Percentiles rank a stretch among this genome's conserved stretches.
Conservation (phyloP, 2,797 vertebrate species). For the Microcaecilia unicolor region DNA sequence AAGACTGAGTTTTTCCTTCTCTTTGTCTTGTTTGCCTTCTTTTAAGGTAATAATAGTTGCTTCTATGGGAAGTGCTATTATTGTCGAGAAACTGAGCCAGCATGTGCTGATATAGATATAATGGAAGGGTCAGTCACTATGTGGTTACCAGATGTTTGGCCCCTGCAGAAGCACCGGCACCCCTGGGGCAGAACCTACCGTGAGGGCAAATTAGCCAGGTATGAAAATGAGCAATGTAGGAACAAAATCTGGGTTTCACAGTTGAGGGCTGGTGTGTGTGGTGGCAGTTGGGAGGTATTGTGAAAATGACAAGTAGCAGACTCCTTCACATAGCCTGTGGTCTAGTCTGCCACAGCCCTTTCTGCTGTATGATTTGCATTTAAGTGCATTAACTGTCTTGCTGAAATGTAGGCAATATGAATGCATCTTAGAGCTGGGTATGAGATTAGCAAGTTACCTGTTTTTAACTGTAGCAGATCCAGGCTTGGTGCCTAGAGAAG, state of each 20-base stretch:
- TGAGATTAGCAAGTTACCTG: too few relatives aligned
- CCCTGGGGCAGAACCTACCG: conserved; percentile 96
- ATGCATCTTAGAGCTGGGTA: too few relatives aligned
- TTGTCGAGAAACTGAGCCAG: conserved; percentile 91
- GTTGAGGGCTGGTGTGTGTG: too few relatives aligned
- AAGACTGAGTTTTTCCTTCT: background rate
- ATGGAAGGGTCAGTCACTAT: conserved; percentile 94
- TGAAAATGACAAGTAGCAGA: too few relatives aligned
- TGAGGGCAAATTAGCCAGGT: conserved; percentile 95
- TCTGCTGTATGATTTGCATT: too few relatives aligned
- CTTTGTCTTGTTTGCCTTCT: background rate
- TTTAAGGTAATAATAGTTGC: conserved; percentile 85
- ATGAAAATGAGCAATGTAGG: background rate
- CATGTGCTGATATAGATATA: conserved; percentile 80
- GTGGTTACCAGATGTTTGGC: conserved; percentile 96
- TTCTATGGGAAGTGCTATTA: conserved; percentile 98
- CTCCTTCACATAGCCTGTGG: too few relatives aligned
- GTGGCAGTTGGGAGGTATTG: too few relatives aligned
- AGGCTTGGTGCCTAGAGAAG: background rate
- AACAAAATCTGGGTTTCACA: too few relatives aligned
- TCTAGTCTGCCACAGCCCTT: too few relatives aligned
- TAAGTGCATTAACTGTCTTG: too few relatives aligned
- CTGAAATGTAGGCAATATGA: too few relatives aligned
- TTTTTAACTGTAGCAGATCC: background rate
- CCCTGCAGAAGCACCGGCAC: conserved; percentile 92